Base-by-base conservation (phyloP, 2,797 vertebrate genomes). In the Zalophus californianus region DNA sequence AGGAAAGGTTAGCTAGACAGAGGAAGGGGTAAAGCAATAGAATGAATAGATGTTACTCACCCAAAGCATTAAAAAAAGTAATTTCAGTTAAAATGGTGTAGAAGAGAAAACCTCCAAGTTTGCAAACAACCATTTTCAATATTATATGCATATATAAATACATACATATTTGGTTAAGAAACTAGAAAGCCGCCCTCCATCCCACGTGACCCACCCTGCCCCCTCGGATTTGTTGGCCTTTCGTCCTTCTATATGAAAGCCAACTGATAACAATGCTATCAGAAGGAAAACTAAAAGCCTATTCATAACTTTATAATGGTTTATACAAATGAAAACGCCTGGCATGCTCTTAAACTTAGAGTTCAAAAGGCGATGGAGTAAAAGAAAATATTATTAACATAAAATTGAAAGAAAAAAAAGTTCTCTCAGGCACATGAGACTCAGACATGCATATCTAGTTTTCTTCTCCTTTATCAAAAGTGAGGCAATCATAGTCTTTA, bases 381-480 rank as follows among this genome's bases (percentile, higher is more conserved):
- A 98, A 98, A 97, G 16, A 98, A 98, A 98, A 97, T 85, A 98
- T 68, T 97, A 94, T 91, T 95, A 94, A 97, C 98, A 95, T 92
- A 98, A 98, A 98, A 98, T 27, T 25, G 64, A 96, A 98, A 98
- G 84, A 98, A 98, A 98, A 92, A 97, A 97, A 97, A 66, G 73
- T 98, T 98, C 91, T 99, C 98, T 99, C 99, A 99, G 98, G 98
- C 99, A 99, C 98, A 98, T 98, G 98, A 98, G 97, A 98, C 97
- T 98, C 95, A 94, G 93, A 98, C 99, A 99, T 99, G 99, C 99
- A 99, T 96, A 99, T 96, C 89, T 97, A 48, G 44, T 95, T 97
- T 78, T 96, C 93, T 92, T 88, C 80, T 94, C 79, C 80, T 96
- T 98, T 98, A 98, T 97, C 98, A 98, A 97, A 98, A 97, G 96